A percentile compares a stretch with the other conserved stretches of the same genome.
These are phyloP conservation scores for Tragelaphus imberbis DNA, from an alignment of 2,113 vertebrate genomes.

Conservation along the genomic window DNA sequence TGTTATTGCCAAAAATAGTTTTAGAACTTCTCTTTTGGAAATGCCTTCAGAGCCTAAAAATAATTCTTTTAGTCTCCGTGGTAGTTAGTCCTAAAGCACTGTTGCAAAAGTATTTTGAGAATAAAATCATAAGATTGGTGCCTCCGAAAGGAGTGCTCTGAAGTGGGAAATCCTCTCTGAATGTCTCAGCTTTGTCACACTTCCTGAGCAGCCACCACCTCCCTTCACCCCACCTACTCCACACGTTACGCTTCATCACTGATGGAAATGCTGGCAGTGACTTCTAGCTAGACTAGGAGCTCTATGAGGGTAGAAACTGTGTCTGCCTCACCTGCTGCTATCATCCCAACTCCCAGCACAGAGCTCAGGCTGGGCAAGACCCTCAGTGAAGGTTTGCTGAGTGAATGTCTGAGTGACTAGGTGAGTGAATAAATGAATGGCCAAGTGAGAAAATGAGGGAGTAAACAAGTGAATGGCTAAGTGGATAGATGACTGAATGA, in stretches of 20 bases:
- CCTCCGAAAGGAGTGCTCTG: not conserved
- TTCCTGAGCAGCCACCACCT: not conserved
- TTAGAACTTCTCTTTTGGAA: not conserved
- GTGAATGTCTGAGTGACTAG: not conserved
- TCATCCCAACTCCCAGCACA: not conserved
- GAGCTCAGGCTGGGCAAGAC: not conserved
- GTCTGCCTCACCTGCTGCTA: rapidly evolving
- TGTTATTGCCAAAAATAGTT: not conserved
- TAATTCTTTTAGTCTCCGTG: not conserved
- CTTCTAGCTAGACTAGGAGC: not conserved
- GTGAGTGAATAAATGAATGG: not conserved
- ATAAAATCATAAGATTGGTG: not conserved
- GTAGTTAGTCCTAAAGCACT: not conserved
- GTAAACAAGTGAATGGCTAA: not conserved
- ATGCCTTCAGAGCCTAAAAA: not conserved
- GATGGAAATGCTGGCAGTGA: not conserved
- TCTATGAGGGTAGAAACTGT: rapidly evolving
- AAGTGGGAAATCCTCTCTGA: not conserved
- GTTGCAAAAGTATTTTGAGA: not conserved
- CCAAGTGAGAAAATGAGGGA: too few relatives aligned
- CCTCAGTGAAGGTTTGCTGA: not conserved
- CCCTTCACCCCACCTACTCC: not conserved
- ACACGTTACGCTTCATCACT: rapidly evolving
- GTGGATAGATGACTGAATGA: not conserved
- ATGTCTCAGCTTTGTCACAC: rapidly evolving